These are phyloP conservation scores for Ophioninae sp. DNA, from an alignment of 2,888 invertebrate genomes.

Conservation along the genomic window DNA sequence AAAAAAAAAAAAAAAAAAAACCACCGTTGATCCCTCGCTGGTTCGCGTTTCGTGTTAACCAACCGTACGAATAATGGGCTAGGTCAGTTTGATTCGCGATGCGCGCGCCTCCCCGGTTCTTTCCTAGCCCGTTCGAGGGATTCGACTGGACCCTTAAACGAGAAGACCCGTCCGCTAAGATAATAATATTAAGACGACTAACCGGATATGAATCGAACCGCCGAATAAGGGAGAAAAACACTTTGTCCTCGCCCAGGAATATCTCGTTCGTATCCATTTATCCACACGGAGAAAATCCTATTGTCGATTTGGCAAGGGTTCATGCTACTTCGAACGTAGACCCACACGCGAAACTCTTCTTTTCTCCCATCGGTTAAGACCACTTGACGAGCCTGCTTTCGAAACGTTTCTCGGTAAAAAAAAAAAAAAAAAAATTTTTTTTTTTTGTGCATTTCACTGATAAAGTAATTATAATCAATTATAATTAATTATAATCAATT, in stretches of 20 bases:
- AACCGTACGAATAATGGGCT: not conserved
- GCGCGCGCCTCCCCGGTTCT: not conserved
- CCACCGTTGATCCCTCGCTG: too few relatives aligned
- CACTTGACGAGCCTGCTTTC: too few relatives aligned
- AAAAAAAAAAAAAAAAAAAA: too few relatives aligned
- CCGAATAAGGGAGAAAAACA: not conserved
- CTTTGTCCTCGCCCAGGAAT: not conserved
- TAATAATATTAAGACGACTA: constrained; percentile 14
- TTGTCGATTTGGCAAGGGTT: not conserved
- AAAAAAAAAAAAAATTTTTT: too few relatives aligned
- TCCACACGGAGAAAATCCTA: not conserved
- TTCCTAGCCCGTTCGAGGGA: not conserved
- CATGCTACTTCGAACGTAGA: not conserved
- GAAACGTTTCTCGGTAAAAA: too few relatives aligned
- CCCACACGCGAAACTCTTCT: too few relatives aligned
- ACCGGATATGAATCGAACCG: constrained; percentile 3
- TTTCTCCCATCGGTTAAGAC: not conserved
- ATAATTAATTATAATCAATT: too few relatives aligned
- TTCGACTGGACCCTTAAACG: not conserved
- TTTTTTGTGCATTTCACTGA: too few relatives aligned
- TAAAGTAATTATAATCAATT: too few relatives aligned
- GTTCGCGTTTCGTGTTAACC: not conserved
- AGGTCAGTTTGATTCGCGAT: not conserved
- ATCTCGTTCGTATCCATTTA: constrained; percentile 8
- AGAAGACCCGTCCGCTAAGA: not conserved